Conservation (phyloP, 2,797 vertebrate genomes). For the Rhabdomys pumilio region DNA sequence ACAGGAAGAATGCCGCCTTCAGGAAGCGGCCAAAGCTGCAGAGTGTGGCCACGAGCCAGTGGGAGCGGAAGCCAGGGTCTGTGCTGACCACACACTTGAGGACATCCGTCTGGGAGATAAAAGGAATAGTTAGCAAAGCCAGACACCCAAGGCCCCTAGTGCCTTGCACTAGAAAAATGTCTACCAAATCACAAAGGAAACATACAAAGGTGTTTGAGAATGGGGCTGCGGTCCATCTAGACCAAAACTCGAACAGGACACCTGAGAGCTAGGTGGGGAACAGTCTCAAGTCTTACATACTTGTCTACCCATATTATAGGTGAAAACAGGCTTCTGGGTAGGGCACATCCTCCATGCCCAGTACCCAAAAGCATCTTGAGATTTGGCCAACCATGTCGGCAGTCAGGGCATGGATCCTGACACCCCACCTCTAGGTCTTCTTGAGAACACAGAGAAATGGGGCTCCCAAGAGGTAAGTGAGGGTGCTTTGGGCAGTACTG, state of each 20-base stretch:
- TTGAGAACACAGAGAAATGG: not conserved
- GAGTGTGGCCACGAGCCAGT: constrained; percentile 94
- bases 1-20: constrained; percentile 94
- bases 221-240: accelerated
- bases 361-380: not conserved
- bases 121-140: constrained; percentile 22
- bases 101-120: constrained; percentile 91
- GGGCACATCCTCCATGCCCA: not conserved
- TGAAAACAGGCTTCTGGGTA: not conserved
- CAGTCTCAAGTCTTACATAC: accelerated
- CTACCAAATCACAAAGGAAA: accelerated
- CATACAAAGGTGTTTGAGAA: not conserved
- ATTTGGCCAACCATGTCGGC: not conserved
- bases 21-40: constrained; percentile 95
- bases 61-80: constrained; percentile 94
- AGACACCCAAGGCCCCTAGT: not conserved
- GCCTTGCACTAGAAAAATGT: not conserved
- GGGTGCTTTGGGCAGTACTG: not conserved
- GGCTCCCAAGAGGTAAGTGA: not conserved
- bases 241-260: not conserved
- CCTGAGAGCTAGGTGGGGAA: not conserved
- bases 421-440: not conserved
- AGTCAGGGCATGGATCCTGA: too few species aligned
- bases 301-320: not conserved
- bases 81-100: constrained; percentile 97